Conservation (phyloP, 2,888 invertebrate genomes). For the Lepeophtheirus nordmannii region DNA sequence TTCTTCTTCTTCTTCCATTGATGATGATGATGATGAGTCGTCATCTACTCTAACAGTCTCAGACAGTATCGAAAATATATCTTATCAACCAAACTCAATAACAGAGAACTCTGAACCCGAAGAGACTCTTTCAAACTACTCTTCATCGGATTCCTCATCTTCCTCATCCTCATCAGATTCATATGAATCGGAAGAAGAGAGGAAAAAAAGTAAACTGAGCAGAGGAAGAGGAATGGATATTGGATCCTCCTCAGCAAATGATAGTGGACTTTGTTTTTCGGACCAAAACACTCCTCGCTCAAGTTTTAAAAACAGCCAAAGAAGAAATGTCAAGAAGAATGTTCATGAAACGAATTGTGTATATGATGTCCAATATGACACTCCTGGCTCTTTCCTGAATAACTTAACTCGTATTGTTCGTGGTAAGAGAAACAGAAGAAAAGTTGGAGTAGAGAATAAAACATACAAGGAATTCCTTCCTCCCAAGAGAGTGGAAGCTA, state of each 20-base stretch:
- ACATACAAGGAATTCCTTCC: background rate
- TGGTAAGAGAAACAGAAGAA: background rate
- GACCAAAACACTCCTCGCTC: background rate
- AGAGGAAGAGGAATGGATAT: background rate
- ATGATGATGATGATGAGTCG: background rate
- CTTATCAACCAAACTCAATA: background rate
- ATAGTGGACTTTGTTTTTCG: conserved; percentile 1
- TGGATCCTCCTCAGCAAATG: background rate
- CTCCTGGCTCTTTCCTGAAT: background rate
- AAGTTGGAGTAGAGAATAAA: background rate
- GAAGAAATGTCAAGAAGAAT: background rate
- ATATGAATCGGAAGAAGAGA: background rate
- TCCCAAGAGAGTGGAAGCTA: background rate
- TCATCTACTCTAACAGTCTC: background rate
- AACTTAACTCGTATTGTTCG: background rate
- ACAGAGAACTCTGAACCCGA: background rate
- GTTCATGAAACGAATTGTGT: background rate
- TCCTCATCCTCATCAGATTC: background rate
- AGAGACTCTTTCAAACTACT: background rate
- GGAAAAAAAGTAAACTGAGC: background rate
- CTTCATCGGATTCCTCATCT: background rate
- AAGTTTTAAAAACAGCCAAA: background rate
- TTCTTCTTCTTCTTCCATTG: background rate
- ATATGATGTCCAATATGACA: background rate
- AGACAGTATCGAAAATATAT: background rate